Percentiles rank a stretch among this genome's conserved stretches.
Conservation (phyloP, 2,113 vertebrate genomes). For the Rostratula benghalensis region DNA sequence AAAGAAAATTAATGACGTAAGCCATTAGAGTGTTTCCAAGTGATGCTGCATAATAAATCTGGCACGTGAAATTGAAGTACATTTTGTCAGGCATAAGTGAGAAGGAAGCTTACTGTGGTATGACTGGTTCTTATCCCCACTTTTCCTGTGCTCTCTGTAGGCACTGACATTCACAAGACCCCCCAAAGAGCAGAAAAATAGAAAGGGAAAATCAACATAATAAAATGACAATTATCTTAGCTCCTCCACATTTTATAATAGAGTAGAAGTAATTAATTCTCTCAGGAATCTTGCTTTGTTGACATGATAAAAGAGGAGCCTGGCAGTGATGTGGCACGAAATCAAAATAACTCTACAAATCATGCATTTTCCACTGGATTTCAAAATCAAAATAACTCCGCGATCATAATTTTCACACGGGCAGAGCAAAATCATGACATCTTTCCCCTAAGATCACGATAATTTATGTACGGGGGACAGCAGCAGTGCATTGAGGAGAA, state of each 20-base stretch:
- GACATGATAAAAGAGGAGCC: constrained; percentile 63
- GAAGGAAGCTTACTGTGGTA: constrained; percentile 1
- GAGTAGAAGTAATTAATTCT: constrained; percentile 66
- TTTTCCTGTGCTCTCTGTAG: constrained; percentile 45
- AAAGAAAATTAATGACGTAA: constrained; percentile 42
- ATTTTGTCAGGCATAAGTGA: constrained; percentile 42
- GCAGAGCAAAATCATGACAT: constrained; percentile 7
- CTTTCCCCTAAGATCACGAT: background rate
- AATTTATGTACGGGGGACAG: background rate
- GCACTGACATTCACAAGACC: constrained; percentile 49
- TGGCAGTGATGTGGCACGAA: constrained; percentile 67
- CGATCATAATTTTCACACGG: constrained; percentile 30
- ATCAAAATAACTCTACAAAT: constrained; percentile 69
- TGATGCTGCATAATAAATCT: constrained; percentile 41
- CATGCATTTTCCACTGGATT: constrained; percentile 49
- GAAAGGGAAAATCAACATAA: constrained; percentile 61
- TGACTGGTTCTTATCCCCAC: constrained; percentile 21
- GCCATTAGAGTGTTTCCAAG: constrained; percentile 28
- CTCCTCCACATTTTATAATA: constrained; percentile 49
- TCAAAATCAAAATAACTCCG: constrained; percentile 65
- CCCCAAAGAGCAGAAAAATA: constrained; percentile 55
- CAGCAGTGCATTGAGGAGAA: background rate
- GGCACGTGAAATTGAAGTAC: constrained; percentile 45
- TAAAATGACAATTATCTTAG: constrained; percentile 67
- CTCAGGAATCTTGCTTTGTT: constrained; percentile 64